phyloP scores from a whole-genome alignment of 2,797 vertebrate genomes.

The Hippocampus kuda region DNA sequence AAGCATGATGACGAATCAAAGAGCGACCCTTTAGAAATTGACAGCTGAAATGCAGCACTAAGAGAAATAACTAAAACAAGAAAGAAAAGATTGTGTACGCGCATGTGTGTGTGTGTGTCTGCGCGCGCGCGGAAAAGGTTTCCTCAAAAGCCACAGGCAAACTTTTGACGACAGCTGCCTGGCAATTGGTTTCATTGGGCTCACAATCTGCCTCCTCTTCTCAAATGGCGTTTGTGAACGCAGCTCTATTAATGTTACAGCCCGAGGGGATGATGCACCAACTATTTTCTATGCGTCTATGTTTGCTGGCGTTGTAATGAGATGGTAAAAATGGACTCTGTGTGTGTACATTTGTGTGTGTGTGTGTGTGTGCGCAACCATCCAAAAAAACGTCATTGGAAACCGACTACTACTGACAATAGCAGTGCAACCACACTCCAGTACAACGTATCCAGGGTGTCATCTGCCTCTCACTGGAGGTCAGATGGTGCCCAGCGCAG shows the following conservation, averaged over 20 bases:
- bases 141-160: conserved; percentile 23
- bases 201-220: conserved; percentile 12
- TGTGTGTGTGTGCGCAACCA: too few species aligned
- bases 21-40: neutral
- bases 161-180: conserved; percentile 30
- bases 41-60: neutral
- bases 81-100: neutral
- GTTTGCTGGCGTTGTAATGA: conserved; percentile 18
- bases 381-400: neutral
- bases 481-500: too few species aligned
- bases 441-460: neutral
- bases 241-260: conserved; percentile 16
- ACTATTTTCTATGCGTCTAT: conserved; percentile 8
- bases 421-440: neutral
- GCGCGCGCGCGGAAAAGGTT: neutral
- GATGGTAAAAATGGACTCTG: neutral
- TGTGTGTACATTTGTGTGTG: too few species aligned
- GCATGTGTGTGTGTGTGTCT: neutral
- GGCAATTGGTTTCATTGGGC: conserved; percentile 15
- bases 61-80: conserved; percentile 11
- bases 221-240: conserved; percentile 16
- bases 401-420: neutral
- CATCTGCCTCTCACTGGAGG: too few species aligned
- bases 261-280: conserved; percentile 3
- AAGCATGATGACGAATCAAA: conserved; percentile 3